Evolutionary conservation across 2,797 vertebrate genomes (phyloP).

Genomic region (Chelon labrosus): DNA sequence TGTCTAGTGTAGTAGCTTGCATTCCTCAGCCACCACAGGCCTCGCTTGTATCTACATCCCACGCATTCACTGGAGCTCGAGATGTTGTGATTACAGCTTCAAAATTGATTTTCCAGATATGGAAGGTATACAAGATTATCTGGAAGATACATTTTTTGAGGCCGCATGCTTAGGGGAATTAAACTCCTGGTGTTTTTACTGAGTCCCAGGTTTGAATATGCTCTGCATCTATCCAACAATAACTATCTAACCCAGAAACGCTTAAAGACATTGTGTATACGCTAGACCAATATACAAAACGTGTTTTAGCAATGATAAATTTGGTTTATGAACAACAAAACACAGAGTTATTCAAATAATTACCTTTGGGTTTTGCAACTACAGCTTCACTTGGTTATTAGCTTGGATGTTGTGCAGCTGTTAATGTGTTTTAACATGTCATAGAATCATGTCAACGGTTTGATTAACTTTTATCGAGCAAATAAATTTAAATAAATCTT

Average conservation of each 20-base stretch:
- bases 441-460: no score
- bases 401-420: not conserved
- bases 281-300: not conserved
- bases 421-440: not conserved
- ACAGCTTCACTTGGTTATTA: not conserved
- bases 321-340: not conserved
- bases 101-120: conserved; percentile 59
- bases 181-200: not conserved
- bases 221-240: not conserved
- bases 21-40: conserved; percentile 39
- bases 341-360: not conserved
- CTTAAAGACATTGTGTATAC: not conserved
- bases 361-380: not conserved
- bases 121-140: conserved; percentile 39
- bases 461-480: no score
- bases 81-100: conserved; percentile 32
- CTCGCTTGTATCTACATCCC: conserved; percentile 31
- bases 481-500: no score
- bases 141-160: conserved; percentile 27
- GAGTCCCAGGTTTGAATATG: not conserved
- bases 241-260: not conserved
- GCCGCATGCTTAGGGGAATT: conserved; percentile 2
- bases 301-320: not conserved
- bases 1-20: conserved; percentile 36
- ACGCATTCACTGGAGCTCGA: conserved; percentile 38